Conservation (phyloP, 2,113 vertebrate genomes). For the Sprattus sprattus region DNA sequence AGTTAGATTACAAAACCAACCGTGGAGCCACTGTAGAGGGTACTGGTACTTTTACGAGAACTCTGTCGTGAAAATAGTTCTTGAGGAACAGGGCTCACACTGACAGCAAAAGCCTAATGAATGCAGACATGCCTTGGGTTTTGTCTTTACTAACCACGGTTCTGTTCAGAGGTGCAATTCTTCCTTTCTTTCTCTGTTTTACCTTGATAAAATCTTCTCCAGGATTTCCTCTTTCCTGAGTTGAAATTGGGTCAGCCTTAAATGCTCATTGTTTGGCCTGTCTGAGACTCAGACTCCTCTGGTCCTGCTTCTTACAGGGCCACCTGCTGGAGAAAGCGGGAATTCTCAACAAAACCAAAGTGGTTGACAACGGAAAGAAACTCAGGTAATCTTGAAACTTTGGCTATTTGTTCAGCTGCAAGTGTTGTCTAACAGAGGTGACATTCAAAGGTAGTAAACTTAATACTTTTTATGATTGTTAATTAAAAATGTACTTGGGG, state of each 20-base stretch:
- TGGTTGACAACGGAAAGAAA: constrained; percentile 80
- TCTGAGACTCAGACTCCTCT: not conserved
- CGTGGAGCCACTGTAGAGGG: not conserved
- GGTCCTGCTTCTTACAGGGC: constrained; percentile 42
- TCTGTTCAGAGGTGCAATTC: not conserved
- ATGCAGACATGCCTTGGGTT: not conserved
- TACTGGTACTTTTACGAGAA: not conserved
- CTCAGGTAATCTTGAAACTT: constrained; percentile 72
- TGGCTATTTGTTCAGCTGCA: not conserved
- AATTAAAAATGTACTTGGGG: not conserved
- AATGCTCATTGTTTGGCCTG: not conserved
- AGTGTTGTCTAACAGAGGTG: not conserved
- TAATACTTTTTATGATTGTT: no score
- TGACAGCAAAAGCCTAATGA: not conserved
- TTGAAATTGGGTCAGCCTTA: not conserved
- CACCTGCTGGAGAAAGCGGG: constrained; percentile 87
- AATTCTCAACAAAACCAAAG: constrained; percentile 86
- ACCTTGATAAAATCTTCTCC: not conserved
- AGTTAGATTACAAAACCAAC: not conserved
- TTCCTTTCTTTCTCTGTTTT: not conserved
- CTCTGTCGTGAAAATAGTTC: not conserved
- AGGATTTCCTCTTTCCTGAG: constrained; percentile 11
- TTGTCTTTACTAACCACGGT: not conserved
- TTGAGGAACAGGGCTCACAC: not conserved
- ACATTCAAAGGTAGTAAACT: not conserved